Conservation (phyloP, 2,797 vertebrate genomes). For the Gephyroberyx darwinii region DNA sequence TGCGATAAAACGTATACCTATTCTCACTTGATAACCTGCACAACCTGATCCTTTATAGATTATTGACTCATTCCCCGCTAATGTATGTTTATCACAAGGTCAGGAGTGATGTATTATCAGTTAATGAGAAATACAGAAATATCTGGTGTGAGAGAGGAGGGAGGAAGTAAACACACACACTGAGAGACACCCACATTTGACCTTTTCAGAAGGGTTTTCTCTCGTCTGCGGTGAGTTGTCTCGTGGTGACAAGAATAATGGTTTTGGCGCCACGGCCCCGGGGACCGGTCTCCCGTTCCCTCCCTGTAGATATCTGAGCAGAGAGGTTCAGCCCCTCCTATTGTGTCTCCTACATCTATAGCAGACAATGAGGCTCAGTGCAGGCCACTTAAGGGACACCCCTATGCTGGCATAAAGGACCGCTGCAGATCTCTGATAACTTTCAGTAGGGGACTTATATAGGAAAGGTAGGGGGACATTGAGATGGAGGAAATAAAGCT, state of each 20-base stretch:
- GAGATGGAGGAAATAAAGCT: neutral
- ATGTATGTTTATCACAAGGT: slow-evolving; percentile 82
- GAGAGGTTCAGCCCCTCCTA: slow-evolving; percentile 64
- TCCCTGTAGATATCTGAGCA: slow-evolving; percentile 65
- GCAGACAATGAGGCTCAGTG: slow-evolving; percentile 69
- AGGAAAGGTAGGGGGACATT: slow-evolving; percentile 17
- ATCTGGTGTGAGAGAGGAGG: slow-evolving; percentile 63
- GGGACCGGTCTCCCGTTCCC: slow-evolving; percentile 72
- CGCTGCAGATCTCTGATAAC: slow-evolving; percentile 70
- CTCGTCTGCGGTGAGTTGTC: slow-evolving; percentile 72
- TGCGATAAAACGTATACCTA: slow-evolving; percentile 61
- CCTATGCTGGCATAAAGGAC: neutral
- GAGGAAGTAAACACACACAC: slow-evolving; percentile 72
- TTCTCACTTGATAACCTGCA: slow-evolving; percentile 74
- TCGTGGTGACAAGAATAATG: slow-evolving; percentile 82
- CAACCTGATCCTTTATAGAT: slow-evolving; percentile 74
- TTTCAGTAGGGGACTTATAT: slow-evolving; percentile 43
- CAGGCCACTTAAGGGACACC: slow-evolving; percentile 64
- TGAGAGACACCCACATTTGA: slow-evolving; percentile 77
- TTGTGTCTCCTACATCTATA: slow-evolving; percentile 68
- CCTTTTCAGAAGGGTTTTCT: slow-evolving; percentile 76
- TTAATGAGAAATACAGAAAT: slow-evolving; percentile 82
- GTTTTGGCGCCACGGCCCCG: slow-evolving; percentile 70
- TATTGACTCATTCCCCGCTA: slow-evolving; percentile 73
- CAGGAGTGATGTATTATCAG: slow-evolving; percentile 81